Percentiles rank a stretch among this genome's conserved stretches.
These are phyloP conservation scores for Otus sunia DNA, from an alignment of 2,113 vertebrate genomes.

Conservation along the genomic window DNA sequence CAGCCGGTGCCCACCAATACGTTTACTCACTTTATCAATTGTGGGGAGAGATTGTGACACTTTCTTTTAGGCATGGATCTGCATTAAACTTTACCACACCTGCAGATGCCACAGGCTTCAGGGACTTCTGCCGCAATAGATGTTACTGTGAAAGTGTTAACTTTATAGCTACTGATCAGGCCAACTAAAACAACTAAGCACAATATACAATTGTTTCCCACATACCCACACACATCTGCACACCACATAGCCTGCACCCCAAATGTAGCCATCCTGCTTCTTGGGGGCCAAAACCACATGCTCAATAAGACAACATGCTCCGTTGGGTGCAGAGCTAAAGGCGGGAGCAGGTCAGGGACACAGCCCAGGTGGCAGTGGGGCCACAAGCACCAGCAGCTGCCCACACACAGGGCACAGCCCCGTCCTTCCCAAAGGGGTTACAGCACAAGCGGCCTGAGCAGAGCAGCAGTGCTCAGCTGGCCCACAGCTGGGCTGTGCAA, in stretches of 20 bases:
- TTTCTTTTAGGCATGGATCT: neutral
- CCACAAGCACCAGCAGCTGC: neutral
- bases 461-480: neutral
- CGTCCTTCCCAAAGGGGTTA: neutral
- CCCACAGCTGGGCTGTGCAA: neutral
- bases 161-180: neutral
- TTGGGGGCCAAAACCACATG: neutral
- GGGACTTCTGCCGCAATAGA: neutral
- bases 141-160: neutral
- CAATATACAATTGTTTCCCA: neutral
- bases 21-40: neutral
- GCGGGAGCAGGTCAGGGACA: accelerated
- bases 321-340: neutral
- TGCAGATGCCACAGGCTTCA: neutral
- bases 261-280: neutral
- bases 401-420: neutral
- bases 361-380: neutral
- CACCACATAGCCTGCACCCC: neutral
- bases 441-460: neutral
- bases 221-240: neutral
- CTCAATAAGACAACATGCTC: neutral
- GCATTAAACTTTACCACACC: neutral
- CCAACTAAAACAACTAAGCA: neutral
- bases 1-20: neutral
- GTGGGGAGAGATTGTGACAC: neutral